These are phyloP conservation scores for Poecilia picta DNA, from an alignment of 2,797 vertebrate species.

Conservation along the genomic window DNA sequence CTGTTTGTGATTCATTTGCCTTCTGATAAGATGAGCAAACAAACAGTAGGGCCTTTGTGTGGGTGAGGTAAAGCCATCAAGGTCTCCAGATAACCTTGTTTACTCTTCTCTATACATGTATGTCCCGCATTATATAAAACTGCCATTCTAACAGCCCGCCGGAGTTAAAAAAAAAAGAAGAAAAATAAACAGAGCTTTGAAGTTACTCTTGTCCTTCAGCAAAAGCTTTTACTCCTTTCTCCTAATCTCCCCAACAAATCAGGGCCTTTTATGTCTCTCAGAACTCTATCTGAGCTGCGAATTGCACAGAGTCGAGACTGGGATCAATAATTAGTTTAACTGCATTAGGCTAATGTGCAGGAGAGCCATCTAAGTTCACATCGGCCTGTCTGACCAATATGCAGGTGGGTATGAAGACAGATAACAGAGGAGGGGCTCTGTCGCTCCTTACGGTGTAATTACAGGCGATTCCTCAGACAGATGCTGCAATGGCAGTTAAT, in stretches of 20 bases:
- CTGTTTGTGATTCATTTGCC: slow-evolving; percentile 50
- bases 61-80: slow-evolving; percentile 49
- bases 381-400: slow-evolving; percentile 43
- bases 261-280: slow-evolving; percentile 18
- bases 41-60: slow-evolving; percentile 48
- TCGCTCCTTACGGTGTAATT: slow-evolving; percentile 77
- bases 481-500: slow-evolving; percentile 68
- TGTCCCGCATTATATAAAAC: slow-evolving; percentile 34
- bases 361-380: slow-evolving; percentile 67
- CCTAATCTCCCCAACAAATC: slow-evolving; percentile 52
- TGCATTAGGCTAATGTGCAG: slow-evolving; percentile 71
- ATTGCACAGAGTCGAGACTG: slow-evolving; percentile 56
- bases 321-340: slow-evolving; percentile 77
- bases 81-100: slow-evolving; percentile 67
- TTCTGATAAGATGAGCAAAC: slow-evolving; percentile 53
- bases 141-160: background rate
- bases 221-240: background rate
- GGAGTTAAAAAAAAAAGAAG: slow-evolving; percentile 1
- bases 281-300: slow-evolving; percentile 51
- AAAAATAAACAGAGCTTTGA: slow-evolving; percentile 32
- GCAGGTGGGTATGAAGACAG: slow-evolving; percentile 34
- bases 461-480: slow-evolving; percentile 73
- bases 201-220: slow-evolving; percentile 29
- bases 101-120: slow-evolving; percentile 31
- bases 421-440: slow-evolving; percentile 61